Base-by-base conservation (phyloP, 1,140 invertebrate species). In the Cecropterus lyciades region DNA sequence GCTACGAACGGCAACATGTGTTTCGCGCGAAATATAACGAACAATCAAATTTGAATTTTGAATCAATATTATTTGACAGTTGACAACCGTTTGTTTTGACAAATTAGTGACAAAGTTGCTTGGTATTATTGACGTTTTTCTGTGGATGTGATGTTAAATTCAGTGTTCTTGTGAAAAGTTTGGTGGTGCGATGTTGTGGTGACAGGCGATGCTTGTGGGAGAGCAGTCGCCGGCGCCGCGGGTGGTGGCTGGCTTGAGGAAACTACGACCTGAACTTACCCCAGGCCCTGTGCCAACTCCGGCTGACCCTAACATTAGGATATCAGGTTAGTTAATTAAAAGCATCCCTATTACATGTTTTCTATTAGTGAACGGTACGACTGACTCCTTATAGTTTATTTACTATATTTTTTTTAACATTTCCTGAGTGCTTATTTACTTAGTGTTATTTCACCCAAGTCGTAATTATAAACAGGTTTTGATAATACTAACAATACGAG, bases 161-260 rank as follows among this genome's bases (percentile, higher is more conserved):
- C 1, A 46, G 30, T 67, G 66, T 67, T 72, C 74, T 77, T 67
- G 81, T 81, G 77, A 69, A 84, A 85, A 84, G 84, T 78, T 84
- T 81, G 68, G 70, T 75, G 55, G 68, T 85, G 79, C 76, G 68
- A 88, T 88, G 81, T 84, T 83, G 79, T 87, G 77, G 72, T 84
- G 81, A 84, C 57, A 62, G 80, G 85, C 74, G 73, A 91, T 91
- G 89, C 86, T 91, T 73, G 85, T 91, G 77, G 86, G 89, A 20
- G 89, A 91, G 74, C 89, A 87, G 69, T 87, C 89, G 60, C 87
- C 87, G 85, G 89, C 89, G 70, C 89, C 89, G 65, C 85, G 89
- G 53, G 89, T 91, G 89, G 89, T 91, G 82, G 89, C 87, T 83
- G 89, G 89, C 65, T 75, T 91, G 67, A 83, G 86, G 70, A 91